phyloP scores from a whole-genome alignment of 2,888 invertebrate genomes.

The Zelleria hepariella region DNA sequence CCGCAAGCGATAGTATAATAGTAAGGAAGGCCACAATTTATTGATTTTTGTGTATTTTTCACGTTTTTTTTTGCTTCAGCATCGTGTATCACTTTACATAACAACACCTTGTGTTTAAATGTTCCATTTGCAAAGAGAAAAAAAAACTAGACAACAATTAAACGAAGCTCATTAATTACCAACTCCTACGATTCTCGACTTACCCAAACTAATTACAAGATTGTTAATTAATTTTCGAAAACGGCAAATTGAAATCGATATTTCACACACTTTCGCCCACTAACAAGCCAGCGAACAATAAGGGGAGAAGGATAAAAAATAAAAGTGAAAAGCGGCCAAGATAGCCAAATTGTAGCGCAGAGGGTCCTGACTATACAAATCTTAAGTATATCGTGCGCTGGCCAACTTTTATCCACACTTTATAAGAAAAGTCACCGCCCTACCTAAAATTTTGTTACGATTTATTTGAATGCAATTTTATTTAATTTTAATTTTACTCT shows the following conservation, averaged over 20 bases:
- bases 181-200: not conserved
- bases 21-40: too few species aligned
- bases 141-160: not conserved
- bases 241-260: conserved; percentile 5
- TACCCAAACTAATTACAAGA: not conserved
- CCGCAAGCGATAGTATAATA: too few species aligned
- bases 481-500: too few species aligned
- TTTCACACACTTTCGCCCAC: conserved; percentile 5
- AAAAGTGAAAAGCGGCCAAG: not conserved
- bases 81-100: too few species aligned
- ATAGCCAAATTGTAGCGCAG: not conserved
- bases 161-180: not conserved
- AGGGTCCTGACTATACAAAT: not conserved
- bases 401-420: too few species aligned
- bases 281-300: conserved; percentile 10
- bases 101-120: too few species aligned
- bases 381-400: too few species aligned
- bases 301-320: conserved; percentile 4
- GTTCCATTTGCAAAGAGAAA: not conserved
- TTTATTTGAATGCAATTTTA: too few species aligned
- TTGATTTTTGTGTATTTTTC: too few species aligned
- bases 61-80: too few species aligned
- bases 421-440: too few species aligned
- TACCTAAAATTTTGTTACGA: too few species aligned
- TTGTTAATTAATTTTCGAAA: not conserved